A percentile compares a stretch with the other conserved stretches of the same genome.
Evolutionary conservation across 2,113 vertebrate genomes (phyloP).

Genomic region (Platanista minor): DNA sequence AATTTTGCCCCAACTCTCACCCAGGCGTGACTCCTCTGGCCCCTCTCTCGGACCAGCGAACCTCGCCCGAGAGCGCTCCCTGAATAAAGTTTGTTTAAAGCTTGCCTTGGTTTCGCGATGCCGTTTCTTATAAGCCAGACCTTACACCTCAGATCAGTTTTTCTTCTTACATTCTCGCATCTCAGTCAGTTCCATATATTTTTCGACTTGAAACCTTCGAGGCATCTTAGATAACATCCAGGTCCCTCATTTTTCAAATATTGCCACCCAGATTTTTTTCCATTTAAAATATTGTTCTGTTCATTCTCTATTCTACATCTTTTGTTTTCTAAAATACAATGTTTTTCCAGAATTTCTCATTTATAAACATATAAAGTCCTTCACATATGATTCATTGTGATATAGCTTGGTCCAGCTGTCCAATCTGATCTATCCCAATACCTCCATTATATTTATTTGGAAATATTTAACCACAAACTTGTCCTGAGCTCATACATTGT

Average conservation of each 20-base stretch:
- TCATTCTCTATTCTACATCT: not conserved
- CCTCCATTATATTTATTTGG: not conserved
- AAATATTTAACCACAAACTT: not conserved
- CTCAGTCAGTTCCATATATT: not conserved
- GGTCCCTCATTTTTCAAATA: not conserved
- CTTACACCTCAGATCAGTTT: not conserved
- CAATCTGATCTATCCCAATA: not conserved
- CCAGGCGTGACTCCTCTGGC: too few relatives aligned
- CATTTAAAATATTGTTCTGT: not conserved
- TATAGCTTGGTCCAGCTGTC: not conserved
- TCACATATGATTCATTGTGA: not conserved
- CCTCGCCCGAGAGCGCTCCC: too few relatives aligned
- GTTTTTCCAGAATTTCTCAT: not conserved
- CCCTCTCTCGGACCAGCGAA: too few relatives aligned
- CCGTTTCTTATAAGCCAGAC: too few relatives aligned
- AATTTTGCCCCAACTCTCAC: too few relatives aligned
- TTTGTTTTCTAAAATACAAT: not conserved
- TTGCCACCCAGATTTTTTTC: not conserved
- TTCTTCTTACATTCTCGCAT: not conserved
- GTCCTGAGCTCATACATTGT: not conserved
- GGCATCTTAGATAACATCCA: not conserved
- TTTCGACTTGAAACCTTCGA: not conserved
- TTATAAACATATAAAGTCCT: not conserved
- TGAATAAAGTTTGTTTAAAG: too few relatives aligned
- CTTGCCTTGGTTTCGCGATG: too few relatives aligned